phyloP scores from a whole-genome alignment of 2,888 invertebrate species.

The Papilio demoleus region DNA sequence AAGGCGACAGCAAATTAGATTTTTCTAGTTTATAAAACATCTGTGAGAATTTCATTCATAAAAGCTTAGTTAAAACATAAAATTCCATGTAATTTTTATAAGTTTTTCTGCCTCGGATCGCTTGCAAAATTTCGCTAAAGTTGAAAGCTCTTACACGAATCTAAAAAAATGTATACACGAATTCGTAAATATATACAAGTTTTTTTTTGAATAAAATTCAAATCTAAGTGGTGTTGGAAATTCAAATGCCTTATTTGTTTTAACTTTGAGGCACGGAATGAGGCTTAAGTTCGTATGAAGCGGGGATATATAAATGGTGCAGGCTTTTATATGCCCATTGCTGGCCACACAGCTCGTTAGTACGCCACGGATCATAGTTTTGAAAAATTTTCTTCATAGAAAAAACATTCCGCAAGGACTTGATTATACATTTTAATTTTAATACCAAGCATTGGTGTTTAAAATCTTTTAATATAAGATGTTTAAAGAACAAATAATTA shows the following conservation, averaged over 20 bases:
- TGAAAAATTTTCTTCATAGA: slow-evolving; percentile 11
- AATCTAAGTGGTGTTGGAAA: slow-evolving; percentile 46
- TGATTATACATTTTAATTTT: not conserved
- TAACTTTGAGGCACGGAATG: slow-evolving; percentile 47
- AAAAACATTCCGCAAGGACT: slow-evolving; percentile 19
- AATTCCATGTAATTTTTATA: not conserved
- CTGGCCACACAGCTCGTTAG: slow-evolving; percentile 12
- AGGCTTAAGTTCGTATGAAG: slow-evolving; percentile 39
- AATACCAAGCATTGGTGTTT: slow-evolving; percentile 2
- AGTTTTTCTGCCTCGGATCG: not conserved
- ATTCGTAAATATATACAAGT: slow-evolving; percentile 1
- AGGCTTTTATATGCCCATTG: slow-evolving; percentile 12
- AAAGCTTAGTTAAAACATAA: no score
- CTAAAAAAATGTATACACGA: slow-evolving; percentile 13
- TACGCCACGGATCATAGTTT: slow-evolving; percentile 7
- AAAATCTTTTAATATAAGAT: not conserved
- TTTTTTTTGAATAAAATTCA: slow-evolving; percentile 41
- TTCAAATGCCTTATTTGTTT: slow-evolving; percentile 55
- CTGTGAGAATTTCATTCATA: no score
- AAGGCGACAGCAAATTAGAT: no score
- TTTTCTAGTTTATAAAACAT: no score
- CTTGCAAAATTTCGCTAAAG: slow-evolving; percentile 7
- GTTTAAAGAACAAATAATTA: not conserved
- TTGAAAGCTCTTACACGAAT: slow-evolving; percentile 3
- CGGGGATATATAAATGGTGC: slow-evolving; percentile 26